A percentile compares a stretch with the other conserved stretches of the same genome.
Conservation (phyloP, 92 coral and sea anemone genomes). For the Nematostella vectensis region DNA sequence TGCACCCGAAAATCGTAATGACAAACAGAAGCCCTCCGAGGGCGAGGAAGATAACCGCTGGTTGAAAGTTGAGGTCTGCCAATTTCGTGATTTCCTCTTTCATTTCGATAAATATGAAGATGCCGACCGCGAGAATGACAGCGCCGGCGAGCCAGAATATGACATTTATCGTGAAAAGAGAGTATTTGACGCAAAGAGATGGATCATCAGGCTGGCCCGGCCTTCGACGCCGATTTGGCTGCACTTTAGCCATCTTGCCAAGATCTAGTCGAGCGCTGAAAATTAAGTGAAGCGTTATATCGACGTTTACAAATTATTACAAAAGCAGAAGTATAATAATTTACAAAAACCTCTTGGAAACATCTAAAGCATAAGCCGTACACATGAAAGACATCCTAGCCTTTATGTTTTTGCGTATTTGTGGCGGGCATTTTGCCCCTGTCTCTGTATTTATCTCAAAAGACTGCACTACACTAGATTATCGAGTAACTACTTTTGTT, state of each 20-base stretch:
- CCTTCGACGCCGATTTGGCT: constrained; percentile 5
- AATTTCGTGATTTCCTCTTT: constrained; percentile 49
- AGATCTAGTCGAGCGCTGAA: too few relatives aligned
- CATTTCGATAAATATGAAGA: constrained; percentile 56
- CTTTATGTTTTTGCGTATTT: too few relatives aligned
- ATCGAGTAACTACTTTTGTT: too few relatives aligned
- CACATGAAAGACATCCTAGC: too few relatives aligned
- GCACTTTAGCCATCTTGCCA: constrained; percentile 3
- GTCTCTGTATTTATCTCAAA: too few relatives aligned
- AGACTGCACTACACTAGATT: too few relatives aligned
- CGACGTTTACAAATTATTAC: too few relatives aligned
- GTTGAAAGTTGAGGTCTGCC: constrained; percentile 59
- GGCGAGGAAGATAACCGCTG: constrained; percentile 50
- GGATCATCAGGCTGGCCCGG: constrained; percentile 56
- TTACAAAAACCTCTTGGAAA: too few relatives aligned
- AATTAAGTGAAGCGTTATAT: too few relatives aligned
- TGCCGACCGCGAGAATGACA: constrained; percentile 55
- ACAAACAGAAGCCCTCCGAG: constrained; percentile 65
- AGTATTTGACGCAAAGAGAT: constrained; percentile 57
- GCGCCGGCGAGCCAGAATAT: constrained; percentile 67
- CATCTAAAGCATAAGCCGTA: too few relatives aligned
- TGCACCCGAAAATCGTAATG: constrained; percentile 80
- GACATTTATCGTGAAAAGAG: constrained; percentile 65
- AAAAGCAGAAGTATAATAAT: too few relatives aligned
- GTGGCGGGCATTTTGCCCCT: too few relatives aligned